Evolutionary conservation across 2,797 vertebrate species (phyloP).

Genomic region (Crax fasciolata): DNA sequence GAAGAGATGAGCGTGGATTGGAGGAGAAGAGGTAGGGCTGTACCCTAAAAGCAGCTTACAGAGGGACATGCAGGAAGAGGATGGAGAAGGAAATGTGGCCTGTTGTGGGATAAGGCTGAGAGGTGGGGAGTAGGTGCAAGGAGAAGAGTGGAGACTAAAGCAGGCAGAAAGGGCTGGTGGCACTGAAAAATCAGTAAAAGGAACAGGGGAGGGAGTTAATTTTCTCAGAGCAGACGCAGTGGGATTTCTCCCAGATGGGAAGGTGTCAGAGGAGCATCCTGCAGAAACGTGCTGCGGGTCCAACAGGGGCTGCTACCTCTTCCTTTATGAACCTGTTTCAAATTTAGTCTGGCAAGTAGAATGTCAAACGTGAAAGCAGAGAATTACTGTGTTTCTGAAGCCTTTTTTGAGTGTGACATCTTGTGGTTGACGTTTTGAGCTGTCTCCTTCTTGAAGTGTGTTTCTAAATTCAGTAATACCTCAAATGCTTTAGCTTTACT

Average conservation of each 20-base stretch:
- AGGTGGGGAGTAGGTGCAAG: not conserved
- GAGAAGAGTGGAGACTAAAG: not conserved
- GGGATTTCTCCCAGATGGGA: conserved; percentile 54
- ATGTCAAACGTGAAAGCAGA: not conserved
- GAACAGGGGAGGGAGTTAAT: not conserved
- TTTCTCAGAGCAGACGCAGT: not conserved
- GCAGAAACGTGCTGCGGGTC: conserved; percentile 13
- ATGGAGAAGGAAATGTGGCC: not conserved
- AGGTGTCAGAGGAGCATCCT: conserved; percentile 52
- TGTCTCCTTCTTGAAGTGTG: not conserved
- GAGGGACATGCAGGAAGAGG: not conserved
- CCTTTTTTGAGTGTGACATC: not conserved
- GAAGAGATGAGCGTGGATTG: not conserved
- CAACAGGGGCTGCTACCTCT: not conserved
- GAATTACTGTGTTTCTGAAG: not conserved
- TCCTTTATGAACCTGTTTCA: not conserved
- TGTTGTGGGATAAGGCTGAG: not conserved
- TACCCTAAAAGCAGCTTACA: not conserved
- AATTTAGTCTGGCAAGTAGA: not conserved
- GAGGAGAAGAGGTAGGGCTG: not conserved
- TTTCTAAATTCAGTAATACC: conserved; percentile 44
- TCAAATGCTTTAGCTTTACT: conserved; percentile 2
- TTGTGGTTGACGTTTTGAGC: conserved; percentile 49
- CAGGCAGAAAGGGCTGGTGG: not conserved
- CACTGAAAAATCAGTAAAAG: not conserved